These are phyloP conservation scores for Urechis unicinctus DNA, from an alignment of 2,888 invertebrate genomes.

Conservation along the genomic window DNA sequence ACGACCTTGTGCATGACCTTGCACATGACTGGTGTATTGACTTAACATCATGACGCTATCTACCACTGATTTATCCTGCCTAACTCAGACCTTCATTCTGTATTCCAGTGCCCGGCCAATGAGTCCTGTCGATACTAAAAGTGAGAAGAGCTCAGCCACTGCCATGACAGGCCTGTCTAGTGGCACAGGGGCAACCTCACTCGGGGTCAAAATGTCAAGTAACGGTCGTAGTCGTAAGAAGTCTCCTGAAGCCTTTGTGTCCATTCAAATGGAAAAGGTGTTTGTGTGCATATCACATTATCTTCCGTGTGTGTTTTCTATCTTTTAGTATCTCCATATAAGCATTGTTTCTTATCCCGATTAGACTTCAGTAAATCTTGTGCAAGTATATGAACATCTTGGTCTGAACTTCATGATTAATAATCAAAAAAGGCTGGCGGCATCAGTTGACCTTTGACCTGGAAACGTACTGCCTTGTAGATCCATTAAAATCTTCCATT, in stretches of 20 bases:
- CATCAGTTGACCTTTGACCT: too few species aligned
- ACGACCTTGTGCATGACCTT: neutral
- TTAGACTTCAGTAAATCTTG: too few species aligned
- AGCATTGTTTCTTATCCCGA: too few species aligned
- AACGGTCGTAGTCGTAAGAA: neutral
- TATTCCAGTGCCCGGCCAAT: conserved; percentile 16
- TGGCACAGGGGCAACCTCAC: neutral
- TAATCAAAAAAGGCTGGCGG: too few species aligned
- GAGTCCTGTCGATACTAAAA: conserved; percentile 42
- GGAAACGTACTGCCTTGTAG: too few species aligned
- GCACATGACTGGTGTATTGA: neutral
- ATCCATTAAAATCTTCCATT: too few species aligned
- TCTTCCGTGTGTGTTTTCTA: too few species aligned
- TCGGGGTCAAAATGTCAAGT: neutral
- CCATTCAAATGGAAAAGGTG: conserved; percentile 49
- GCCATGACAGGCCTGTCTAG: conserved; percentile 28
- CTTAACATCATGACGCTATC: neutral
- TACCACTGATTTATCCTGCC: neutral
- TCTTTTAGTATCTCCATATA: too few species aligned
- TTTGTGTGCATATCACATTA: neutral
- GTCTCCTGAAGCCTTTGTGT: conserved; percentile 42
- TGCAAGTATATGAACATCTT: too few species aligned
- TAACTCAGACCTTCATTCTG: neutral
- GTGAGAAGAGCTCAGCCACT: conserved; percentile 31
- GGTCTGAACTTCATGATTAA: too few species aligned